phyloP scores from a whole-genome alignment of 2,797 vertebrate genomes.

The Epinephelus coioides region DNA sequence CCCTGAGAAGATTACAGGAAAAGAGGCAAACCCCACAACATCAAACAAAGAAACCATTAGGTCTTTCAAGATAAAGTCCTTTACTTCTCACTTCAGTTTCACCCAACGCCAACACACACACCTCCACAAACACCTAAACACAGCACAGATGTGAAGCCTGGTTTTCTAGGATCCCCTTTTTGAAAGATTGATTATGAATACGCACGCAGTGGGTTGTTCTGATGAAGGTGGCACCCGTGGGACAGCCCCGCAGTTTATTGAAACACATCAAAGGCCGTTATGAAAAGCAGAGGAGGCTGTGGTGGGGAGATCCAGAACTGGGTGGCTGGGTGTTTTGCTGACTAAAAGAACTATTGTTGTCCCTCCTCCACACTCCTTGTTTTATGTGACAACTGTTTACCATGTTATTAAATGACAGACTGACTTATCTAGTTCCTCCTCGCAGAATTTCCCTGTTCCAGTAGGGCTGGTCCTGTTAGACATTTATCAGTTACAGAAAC shows the following conservation, averaged over 20 bases:
- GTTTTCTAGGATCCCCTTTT: conserved; percentile 62
- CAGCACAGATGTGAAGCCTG: conserved; percentile 27
- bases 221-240: conserved; percentile 54
- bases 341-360: conserved; percentile 65
- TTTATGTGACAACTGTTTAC: conserved; percentile 47
- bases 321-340: conserved; percentile 61
- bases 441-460: conserved; percentile 57
- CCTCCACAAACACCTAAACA: conserved; percentile 33
- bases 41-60: conserved; percentile 44
- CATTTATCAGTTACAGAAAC: not conserved
- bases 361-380: conserved; percentile 57
- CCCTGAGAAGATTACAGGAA: conserved; percentile 51
- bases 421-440: conserved; percentile 57
- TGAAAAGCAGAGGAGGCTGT: conserved; percentile 52
- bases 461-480: not conserved
- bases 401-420: conserved; percentile 47
- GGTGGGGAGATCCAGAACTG: conserved; percentile 60
- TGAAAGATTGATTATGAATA: conserved; percentile 53
- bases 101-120: conserved; percentile 32
- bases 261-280: conserved; percentile 51
- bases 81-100: conserved; percentile 39
- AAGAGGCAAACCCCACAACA: conserved; percentile 38
- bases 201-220: conserved; percentile 56
- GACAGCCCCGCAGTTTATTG: conserved; percentile 70
- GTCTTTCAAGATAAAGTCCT: conserved; percentile 43